Evolutionary conservation across 2,888 invertebrate genomes (phyloP).

Genomic region (Bombylius major): DNA sequence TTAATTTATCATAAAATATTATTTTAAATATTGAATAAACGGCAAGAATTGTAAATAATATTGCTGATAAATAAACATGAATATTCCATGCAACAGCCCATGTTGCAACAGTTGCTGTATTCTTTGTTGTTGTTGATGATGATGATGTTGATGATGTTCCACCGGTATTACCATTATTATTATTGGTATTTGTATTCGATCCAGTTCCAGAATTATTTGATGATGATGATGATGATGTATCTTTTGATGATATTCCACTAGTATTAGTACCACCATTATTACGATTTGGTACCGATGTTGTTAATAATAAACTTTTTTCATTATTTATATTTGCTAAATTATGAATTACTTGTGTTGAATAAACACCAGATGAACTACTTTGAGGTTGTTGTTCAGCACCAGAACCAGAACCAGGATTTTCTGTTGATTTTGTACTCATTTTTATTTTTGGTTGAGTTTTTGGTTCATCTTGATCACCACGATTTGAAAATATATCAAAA

Average conservation of each 20-base stretch:
- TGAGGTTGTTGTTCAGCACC: background rate
- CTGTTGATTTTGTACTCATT: slow-evolving; percentile 19
- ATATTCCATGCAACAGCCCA: slow-evolving; percentile 85
- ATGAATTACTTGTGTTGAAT: slow-evolving; percentile 44
- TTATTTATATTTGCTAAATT: slow-evolving; percentile 48
- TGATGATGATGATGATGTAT: background rate
- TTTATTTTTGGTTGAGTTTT: slow-evolving; percentile 22
- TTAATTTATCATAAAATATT: slow-evolving; percentile 72
- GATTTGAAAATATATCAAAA: slow-evolving; percentile 7
- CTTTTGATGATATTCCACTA: background rate
- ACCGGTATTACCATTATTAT: background rate
- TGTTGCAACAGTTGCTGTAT: slow-evolving; percentile 32
- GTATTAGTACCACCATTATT: background rate
- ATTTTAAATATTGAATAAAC: slow-evolving; percentile 77
- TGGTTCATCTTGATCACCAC: slow-evolving; percentile 16
- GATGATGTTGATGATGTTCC: slow-evolving; percentile 2
- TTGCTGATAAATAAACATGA: slow-evolving; percentile 77
- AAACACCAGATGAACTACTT: slow-evolving; percentile 24
- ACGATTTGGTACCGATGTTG: slow-evolving; percentile 16
- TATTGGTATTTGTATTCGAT: background rate
- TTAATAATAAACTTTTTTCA: slow-evolving; percentile 24
- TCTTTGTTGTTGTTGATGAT: slow-evolving; percentile 16
- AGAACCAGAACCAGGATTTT: slow-evolving; percentile 9
- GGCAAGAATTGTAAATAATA: slow-evolving; percentile 71
- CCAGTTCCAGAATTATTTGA: background rate